phyloP scores from a whole-genome alignment of 2,797 vertebrate species.

The Menidia menidia region DNA sequence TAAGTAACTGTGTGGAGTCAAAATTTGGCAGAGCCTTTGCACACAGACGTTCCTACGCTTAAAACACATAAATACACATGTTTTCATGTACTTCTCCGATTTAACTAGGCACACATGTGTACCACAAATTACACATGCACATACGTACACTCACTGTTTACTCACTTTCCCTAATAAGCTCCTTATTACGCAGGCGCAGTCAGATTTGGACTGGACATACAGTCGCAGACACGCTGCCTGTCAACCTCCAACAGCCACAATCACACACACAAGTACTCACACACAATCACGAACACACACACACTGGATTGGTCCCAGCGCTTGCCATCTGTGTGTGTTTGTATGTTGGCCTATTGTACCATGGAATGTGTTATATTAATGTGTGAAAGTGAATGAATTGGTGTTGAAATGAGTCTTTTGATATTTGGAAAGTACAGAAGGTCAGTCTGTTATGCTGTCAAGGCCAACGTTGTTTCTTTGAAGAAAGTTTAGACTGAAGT shows the following conservation, averaged over 20 bases:
- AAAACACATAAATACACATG: slow-evolving; percentile 58
- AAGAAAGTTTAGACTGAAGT: slow-evolving; percentile 78
- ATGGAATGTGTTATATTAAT: slow-evolving; percentile 82
- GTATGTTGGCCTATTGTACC: slow-evolving; percentile 85
- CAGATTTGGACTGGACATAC: slow-evolving; percentile 63
- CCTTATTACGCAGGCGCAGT: slow-evolving; percentile 32
- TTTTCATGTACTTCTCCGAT: slow-evolving; percentile 37
- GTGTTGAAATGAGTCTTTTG: slow-evolving; percentile 84
- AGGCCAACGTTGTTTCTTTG: slow-evolving; percentile 75
- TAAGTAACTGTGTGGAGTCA: slow-evolving; percentile 63
- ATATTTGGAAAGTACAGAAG: slow-evolving; percentile 84
- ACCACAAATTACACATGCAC: slow-evolving; percentile 1
- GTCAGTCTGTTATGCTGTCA: slow-evolving; percentile 81
- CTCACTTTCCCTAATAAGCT: slow-evolving; percentile 12
- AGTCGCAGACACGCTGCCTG: slow-evolving; percentile 66
- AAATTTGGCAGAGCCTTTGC: slow-evolving; percentile 51
- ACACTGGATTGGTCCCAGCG: slow-evolving; percentile 77
- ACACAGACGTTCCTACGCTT: slow-evolving; percentile 45
- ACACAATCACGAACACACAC: slow-evolving; percentile 39
- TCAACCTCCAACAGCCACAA: slow-evolving; percentile 76
- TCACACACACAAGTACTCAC: slow-evolving; percentile 27
- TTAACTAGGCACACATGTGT: slow-evolving; percentile 23
- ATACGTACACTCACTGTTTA: slow-evolving; percentile 12
- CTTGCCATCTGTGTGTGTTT: slow-evolving; percentile 83
- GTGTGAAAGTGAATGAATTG: slow-evolving; percentile 83